Conservation (phyloP, 2,888 invertebrate genomes). For the Idaea aversata region DNA sequence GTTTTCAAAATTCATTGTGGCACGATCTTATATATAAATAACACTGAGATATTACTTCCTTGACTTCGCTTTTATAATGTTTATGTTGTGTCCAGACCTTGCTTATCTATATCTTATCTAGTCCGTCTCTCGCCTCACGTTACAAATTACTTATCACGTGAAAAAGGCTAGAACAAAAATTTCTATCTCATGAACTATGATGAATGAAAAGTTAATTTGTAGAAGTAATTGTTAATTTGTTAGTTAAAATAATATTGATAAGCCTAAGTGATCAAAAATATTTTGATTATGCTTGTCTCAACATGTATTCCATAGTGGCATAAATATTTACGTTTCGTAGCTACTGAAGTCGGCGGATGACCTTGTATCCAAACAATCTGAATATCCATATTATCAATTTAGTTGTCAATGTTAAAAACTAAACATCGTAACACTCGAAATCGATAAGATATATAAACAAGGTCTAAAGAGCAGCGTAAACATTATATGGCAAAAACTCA, state of each 20-base stretch:
- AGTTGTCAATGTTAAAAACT: neutral
- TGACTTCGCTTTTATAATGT: neutral
- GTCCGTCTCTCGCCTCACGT: slow-evolving; percentile 13
- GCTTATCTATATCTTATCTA: neutral
- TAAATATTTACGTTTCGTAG: too few species aligned
- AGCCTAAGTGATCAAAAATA: neutral
- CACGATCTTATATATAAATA: neutral
- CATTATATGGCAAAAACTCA: neutral
- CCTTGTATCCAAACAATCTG: too few species aligned
- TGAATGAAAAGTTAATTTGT: neutral
- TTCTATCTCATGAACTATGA: neutral
- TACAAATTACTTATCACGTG: neutral
- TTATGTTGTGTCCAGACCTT: neutral
- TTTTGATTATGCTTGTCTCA: too few species aligned
- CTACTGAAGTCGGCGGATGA: too few species aligned
- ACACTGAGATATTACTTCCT: neutral
- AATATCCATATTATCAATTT: too few species aligned
- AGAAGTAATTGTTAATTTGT: neutral
- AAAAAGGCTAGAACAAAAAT: neutral
- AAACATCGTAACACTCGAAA: neutral
- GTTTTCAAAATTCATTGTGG: slow-evolving; percentile 39
- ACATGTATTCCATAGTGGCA: neutral
- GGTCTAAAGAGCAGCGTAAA: neutral
- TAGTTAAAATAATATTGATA: neutral
- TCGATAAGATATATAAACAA: neutral